Evolutionary conservation across 2,113 vertebrate genomes (phyloP).

Genomic region (Pagrus major): DNA sequence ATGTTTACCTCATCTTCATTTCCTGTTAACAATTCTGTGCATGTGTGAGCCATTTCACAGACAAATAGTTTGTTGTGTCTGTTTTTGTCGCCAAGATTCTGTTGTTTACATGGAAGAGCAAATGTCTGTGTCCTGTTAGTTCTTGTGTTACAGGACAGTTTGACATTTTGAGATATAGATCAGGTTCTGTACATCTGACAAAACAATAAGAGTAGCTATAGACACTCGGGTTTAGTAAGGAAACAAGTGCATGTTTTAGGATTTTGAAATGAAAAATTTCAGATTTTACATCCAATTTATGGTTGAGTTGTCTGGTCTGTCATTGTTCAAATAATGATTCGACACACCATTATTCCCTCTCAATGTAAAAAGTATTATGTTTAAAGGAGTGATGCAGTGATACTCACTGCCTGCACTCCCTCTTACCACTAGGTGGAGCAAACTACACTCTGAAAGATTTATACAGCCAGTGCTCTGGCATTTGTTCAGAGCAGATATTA

Average conservation of each 20-base stretch:
- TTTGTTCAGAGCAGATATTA: slow-evolving; percentile 25
- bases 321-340: not conserved
- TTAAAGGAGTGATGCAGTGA: not conserved
- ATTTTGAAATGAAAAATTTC: slow-evolving; percentile 5
- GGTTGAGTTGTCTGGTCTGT: not conserved
- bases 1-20: not conserved
- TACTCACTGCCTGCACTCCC: not conserved
- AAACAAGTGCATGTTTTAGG: not conserved
- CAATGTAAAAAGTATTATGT: not conserved
- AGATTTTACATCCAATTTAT: not conserved
- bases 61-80: slow-evolving; percentile 5
- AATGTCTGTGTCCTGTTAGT: not conserved
- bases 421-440: slow-evolving; percentile 68
- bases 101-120: not conserved
- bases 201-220: not conserved
- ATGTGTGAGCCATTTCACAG: not conserved
- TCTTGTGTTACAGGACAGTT: not conserved
- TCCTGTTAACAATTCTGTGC: not conserved
- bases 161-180: no score
- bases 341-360: not conserved
- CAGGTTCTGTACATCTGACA: not conserved
- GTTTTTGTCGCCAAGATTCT: not conserved
- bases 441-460: slow-evolving; percentile 33
- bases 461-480: not conserved
- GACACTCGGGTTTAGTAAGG: not conserved